Conservation (phyloP, 2,113 vertebrate genomes). For the Larimichthys crocea region DNA sequence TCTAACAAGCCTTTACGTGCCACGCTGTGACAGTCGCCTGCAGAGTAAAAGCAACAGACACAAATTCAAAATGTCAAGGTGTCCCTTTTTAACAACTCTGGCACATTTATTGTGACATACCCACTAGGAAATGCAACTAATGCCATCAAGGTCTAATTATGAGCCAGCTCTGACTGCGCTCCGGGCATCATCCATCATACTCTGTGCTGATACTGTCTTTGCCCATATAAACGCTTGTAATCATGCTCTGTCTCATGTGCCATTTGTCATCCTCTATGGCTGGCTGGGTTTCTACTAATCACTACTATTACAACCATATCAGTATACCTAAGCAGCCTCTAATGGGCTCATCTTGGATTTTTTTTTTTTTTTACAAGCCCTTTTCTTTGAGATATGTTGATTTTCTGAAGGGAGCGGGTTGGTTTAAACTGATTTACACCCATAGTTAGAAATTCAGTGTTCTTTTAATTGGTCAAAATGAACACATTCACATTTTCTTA, state of each 20-base stretch:
- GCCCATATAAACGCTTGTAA: conserved; percentile 64
- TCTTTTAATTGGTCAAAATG: too few relatives aligned
- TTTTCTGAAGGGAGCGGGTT: not conserved
- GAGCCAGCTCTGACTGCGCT: conserved; percentile 64
- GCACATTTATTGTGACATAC: conserved; percentile 68
- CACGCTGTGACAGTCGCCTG: conserved; percentile 13
- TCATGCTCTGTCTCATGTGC: conserved; percentile 67
- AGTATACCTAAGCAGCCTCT: conserved; percentile 50
- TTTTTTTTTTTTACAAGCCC: not conserved
- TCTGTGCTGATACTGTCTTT: conserved; percentile 71
- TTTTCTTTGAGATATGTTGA: not conserved
- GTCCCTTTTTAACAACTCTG: conserved; percentile 64
- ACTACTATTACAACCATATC: conserved; percentile 63
- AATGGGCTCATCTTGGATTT: conserved; percentile 40
- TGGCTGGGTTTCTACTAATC: conserved; percentile 68
- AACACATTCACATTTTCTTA: too few relatives aligned
- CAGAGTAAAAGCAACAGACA: conserved; percentile 37
- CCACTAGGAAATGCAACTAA: conserved; percentile 68
- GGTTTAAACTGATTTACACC: not conserved
- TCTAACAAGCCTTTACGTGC: conserved; percentile 12
- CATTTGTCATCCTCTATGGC: conserved; percentile 73
- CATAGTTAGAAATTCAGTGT: too few relatives aligned
- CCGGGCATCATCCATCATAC: conserved; percentile 68
- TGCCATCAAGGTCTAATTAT: conserved; percentile 75
- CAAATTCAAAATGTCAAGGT: conserved; percentile 50